phyloP scores from a whole-genome alignment of 2,888 invertebrate genomes.

The Dolichomitus sp. region DNA sequence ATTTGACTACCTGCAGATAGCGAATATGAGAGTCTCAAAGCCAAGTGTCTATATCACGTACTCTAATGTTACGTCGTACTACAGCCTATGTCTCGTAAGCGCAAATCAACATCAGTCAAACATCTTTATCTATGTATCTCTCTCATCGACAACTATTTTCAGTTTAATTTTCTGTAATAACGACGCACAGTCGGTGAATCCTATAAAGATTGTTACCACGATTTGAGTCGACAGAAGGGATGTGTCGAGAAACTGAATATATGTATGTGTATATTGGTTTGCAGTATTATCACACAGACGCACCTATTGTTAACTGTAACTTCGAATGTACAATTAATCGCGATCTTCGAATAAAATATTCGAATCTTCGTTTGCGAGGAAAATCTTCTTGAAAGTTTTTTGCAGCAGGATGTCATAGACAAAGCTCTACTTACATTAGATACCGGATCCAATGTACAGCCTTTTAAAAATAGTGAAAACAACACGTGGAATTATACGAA shows the following conservation, averaged over 20 bases:
- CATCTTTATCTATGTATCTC: conserved; percentile 52
- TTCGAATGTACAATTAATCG: conserved; percentile 58
- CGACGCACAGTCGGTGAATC: conserved; percentile 1
- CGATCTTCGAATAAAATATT: conserved; percentile 33
- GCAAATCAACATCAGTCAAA: conserved; percentile 64
- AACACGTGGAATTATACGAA: conserved; percentile 22
- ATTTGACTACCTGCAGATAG: too few species aligned
- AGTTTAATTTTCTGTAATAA: not conserved
- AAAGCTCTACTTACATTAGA: conserved; percentile 41
- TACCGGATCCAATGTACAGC: conserved; percentile 59
- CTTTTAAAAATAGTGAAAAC: conserved; percentile 51
- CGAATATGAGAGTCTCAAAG: conserved; percentile 59
- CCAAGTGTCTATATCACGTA: conserved; percentile 71
- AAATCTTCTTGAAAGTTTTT: conserved; percentile 56
- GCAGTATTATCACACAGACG: conserved; percentile 30
- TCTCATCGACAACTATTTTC: conserved; percentile 34
- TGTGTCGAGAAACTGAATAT: conserved; percentile 13
- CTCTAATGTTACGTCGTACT: conserved; percentile 71
- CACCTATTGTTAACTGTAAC: conserved; percentile 45
- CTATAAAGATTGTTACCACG: conserved; percentile 14
- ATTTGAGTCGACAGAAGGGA: conserved; percentile 12
- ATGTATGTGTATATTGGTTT: conserved; percentile 36
- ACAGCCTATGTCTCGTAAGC: conserved; percentile 72
- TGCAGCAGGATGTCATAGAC: conserved; percentile 43
- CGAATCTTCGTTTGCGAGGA: conserved; percentile 39